These are phyloP conservation scores for Toxotes lorentzi DNA, from an alignment of 2,797 vertebrate genomes.

Conservation along the genomic window DNA sequence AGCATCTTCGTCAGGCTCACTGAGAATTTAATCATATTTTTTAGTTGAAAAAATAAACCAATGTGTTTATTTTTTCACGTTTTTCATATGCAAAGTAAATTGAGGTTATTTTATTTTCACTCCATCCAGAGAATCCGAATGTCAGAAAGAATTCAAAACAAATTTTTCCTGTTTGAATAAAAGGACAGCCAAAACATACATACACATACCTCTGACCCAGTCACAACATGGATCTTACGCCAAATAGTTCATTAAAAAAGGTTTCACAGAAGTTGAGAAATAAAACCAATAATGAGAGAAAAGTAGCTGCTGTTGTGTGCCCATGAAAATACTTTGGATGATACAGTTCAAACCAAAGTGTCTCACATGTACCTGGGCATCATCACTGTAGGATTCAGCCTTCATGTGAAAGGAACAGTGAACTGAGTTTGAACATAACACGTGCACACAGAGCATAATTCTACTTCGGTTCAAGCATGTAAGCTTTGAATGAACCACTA, in stretches of 20 bases:
- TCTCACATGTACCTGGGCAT: not conserved
- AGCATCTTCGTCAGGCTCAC: not conserved
- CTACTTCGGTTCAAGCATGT: not conserved
- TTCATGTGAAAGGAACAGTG: slow-evolving; percentile 12
- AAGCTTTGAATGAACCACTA: slow-evolving; percentile 24
- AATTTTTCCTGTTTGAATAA: not conserved
- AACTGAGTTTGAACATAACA: not conserved
- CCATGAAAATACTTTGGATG: not conserved
- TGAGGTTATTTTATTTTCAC: not conserved
- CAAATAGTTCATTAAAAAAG: not conserved
- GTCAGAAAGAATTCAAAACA: not conserved
- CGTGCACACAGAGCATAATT: not conserved
- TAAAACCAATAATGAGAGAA: not conserved
- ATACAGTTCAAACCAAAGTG: not conserved
- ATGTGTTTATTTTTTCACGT: not conserved
- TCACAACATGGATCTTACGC: not conserved
- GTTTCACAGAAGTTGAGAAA: not conserved
- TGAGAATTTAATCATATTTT: not conserved
- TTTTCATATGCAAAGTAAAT: not conserved
- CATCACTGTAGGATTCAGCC: slow-evolving; percentile 5
- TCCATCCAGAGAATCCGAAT: not conserved
- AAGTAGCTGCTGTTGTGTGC: not conserved
- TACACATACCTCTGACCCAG: not conserved
- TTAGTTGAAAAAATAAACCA: not conserved
- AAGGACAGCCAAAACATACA: not conserved